Conservation (phyloP, 1,140 invertebrate genomes). For the Drosophila nigrodunni region DNA sequence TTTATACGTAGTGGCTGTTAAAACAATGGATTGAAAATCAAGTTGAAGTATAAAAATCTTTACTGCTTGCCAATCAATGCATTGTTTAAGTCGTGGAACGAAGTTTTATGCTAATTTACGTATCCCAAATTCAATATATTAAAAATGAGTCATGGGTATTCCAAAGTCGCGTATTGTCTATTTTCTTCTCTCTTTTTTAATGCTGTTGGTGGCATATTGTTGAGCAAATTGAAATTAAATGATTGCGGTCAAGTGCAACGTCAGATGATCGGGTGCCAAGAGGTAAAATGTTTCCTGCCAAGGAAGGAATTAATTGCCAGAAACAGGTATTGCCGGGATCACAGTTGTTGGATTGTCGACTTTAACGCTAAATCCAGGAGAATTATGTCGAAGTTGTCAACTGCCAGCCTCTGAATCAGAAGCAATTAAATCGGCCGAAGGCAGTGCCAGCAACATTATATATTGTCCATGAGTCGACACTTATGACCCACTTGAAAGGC, state of each 20-base stretch:
- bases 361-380: slow-evolving; percentile 22
- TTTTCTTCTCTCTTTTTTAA: slow-evolving; percentile 30
- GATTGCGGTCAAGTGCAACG: slow-evolving; percentile 63
- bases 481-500: slow-evolving; percentile 41
- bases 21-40: too few relatives aligned
- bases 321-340: background rate
- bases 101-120: too few relatives aligned
- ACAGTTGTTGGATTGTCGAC: slow-evolving; percentile 8
- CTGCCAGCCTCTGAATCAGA: background rate
- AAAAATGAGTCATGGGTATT: too few relatives aligned
- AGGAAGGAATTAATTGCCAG: background rate
- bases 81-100: too few relatives aligned
- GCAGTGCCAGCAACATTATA: background rate
- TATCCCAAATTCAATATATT: too few relatives aligned
- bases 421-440: too few relatives aligned
- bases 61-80: too few relatives aligned
- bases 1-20: too few relatives aligned
- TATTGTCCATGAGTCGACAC: slow-evolving; percentile 5
- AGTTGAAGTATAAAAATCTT: too few relatives aligned
- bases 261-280: background rate
- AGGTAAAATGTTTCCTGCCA: background rate
- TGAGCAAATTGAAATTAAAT: slow-evolving; percentile 45
- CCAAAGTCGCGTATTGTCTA: slow-evolving; percentile 1
- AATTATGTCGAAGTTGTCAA: slow-evolving; percentile 19
- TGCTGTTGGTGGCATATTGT: slow-evolving; percentile 31